Base-by-base conservation (phyloP, 2,888 invertebrate species). In the Blera fallax region DNA sequence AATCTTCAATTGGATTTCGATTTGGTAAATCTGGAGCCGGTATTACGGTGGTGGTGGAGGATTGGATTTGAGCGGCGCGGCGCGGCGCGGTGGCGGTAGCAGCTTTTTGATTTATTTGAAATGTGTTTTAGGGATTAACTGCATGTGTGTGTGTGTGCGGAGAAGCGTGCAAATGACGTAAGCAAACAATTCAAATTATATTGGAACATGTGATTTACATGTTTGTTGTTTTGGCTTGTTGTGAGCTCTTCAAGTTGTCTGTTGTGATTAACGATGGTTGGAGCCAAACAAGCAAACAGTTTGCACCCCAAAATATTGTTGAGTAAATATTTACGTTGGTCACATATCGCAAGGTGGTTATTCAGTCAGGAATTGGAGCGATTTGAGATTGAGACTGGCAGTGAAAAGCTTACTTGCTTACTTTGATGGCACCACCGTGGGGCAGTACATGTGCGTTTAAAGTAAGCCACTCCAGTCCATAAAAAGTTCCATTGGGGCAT, bases 1-100 rank as follows among this genome's bases (percentile, higher is more conserved):
- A 69, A 64, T 76, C 73, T 81, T 62, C 76, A 69, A 81, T 76
- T 69, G 74, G 67, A 81, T 81, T 81, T 81, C 69, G 74, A 80
- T 80, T 80, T 64, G 45, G 50, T 8, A 64, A 79, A 72, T 72
- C 48, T 45, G 56, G 60, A 43, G 40, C n/a, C 21, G 16, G 43
- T 69, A 32, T 56, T 3, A 64, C n/a, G 50, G 32, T 48, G 14
- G 21, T 24, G 58, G n/a, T 29, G 21, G 27, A 7, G 14, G 14
- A 45, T 54, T 78, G 52, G 60, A 60, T 69, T 69, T 21, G n/a
- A 2, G 24, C 7, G 29, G 14, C 70, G n/a, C n/a, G n/a, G n/a
- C n/a, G n/a, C n/a, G n/a, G n/a, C n/a, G n/a, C n/a, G n/a, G n/a
- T n/a, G n/a, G n/a, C n/a, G n/a, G n/a, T n/a, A 10, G 45, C n/a